Evolutionary conservation across 2,113 vertebrate genomes (phyloP), one percentile per base, ranked within the genome.

Genomic region (Oryzias curvinotus): DNA sequence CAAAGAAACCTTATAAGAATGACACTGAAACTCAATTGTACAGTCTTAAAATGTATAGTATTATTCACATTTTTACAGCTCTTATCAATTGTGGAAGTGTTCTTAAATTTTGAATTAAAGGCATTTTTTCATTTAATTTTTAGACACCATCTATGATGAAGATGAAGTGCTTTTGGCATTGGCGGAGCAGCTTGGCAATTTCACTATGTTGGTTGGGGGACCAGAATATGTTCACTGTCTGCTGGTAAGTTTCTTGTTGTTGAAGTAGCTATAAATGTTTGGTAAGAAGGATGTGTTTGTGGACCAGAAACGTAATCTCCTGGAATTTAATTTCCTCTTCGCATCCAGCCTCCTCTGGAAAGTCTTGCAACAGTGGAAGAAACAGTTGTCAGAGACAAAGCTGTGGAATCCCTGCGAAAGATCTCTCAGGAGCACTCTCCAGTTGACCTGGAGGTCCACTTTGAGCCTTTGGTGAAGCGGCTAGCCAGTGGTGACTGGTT

Each of bases 101-200:
- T 36, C 30, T 36, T 36, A 36, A 36, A 36, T 36, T 12, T 36
- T 36, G 2, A 12, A 1, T 36, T 12, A 36, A 36, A 30, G 28
- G 28, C 6, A 30, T 1, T 12, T 3, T 12, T 12, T 12, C 36
- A 12, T 36, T 3, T 36, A 10, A 13, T 28, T 30, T 69, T 53
- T 61, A 96, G 95, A 96, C 80, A 96, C 95, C 49, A 96, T 96
- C 75, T 96, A 96, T 70, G 95, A 96, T 89, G 95, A 96, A 87
- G 95, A 96, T 84, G 95, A 96, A 73, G 95, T 96, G 26, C 91
- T 96, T 1, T 87, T 96, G 79, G 94, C 94, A 13, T 84, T 96
- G 88, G 95, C 95, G 46, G 95, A 96, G 71, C 95, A 96, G 85
- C 90, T 96, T 73, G 95, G 95, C 63, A 95, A 93, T 85, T 96